These are phyloP conservation scores for Folsomia manolachei DNA, from an alignment of 2,888 invertebrate genomes.

Conservation along the genomic window DNA sequence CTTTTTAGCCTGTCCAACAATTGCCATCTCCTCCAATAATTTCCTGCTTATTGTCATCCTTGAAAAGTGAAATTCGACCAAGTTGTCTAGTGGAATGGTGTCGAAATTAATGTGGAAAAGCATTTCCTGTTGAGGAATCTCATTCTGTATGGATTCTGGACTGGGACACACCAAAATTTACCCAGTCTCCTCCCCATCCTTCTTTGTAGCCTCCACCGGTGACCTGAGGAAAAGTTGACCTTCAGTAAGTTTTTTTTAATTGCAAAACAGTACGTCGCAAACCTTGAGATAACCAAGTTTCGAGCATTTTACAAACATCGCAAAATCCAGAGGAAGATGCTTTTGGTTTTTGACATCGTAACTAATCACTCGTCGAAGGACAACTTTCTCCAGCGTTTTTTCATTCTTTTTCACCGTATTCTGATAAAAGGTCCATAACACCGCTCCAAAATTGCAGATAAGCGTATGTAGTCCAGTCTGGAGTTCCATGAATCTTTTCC, in stretches of 20 bases:
- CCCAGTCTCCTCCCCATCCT: background rate
- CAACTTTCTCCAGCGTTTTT: conserved; percentile 24
- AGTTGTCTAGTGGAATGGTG: background rate
- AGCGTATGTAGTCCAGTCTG: conserved; percentile 24
- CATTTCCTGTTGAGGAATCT: background rate
- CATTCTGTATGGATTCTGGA: no score
- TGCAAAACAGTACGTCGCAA: no score
- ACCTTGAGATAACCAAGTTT: conserved; percentile 30
- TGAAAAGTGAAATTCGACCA: conserved; percentile 29
- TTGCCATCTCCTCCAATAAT: conserved; percentile 15
- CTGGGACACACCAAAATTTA: no score
- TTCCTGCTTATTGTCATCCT: conserved; percentile 25
- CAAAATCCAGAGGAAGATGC: conserved; percentile 27
- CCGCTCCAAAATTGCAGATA: conserved; percentile 37
- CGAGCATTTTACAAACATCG: conserved; percentile 25
- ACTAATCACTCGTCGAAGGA: conserved; percentile 29
- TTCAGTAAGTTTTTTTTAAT: no score
- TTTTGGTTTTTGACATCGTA: conserved; percentile 6
- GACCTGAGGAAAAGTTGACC: background rate
- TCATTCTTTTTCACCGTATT: conserved; percentile 19
- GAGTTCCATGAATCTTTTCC: conserved; percentile 37
- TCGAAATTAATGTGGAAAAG: conserved; percentile 2
- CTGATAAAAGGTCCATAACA: conserved; percentile 34
- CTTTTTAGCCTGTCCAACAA: background rate
- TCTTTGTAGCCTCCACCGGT: conserved; percentile 13